Evolutionary conservation across 2,113 vertebrate species (phyloP), one percentile per base, ranked within the genome.

Genomic region (Falco punctatus): DNA sequence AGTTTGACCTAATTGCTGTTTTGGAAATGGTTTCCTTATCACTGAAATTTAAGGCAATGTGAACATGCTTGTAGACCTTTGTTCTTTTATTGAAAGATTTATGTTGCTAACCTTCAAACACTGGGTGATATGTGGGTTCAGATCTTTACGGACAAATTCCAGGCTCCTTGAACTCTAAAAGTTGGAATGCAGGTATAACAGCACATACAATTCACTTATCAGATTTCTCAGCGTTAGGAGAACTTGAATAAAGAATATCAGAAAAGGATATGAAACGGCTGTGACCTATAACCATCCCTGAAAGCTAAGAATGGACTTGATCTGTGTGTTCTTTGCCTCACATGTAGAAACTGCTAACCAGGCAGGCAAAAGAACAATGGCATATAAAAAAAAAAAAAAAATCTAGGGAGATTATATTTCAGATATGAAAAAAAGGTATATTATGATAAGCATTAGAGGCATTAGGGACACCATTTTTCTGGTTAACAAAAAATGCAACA

Each of bases 41-140:
- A 81, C 55, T 89, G 57, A 91, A 86, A 92, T 75, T 77, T 85
- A 81, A 81, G 44, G 52, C 55, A 95, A 96, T 81, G 86, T 61
- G 92, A 92, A 79, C 77, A 61, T n/a, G 21, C 40, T 92, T 83
- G 80, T 81, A 94, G 77, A 97, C 66, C 70, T 95, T 94, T 96
- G 82, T 90, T 96, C 93, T 95, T 95, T 95, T 92, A 94, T 93
- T 92, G 38, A 87, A 96, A 97, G 96, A 96, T 97, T 97, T 96
- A 97, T 95, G 91, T 87, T 94, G 38, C 64, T 94, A 96, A 91
- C 93, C 94, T 97, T 97, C 96, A 96, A 92, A 88, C 75, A 86
- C 35, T 27, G 66, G 90, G 79, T 83, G 94, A 96, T 91, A 84
- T 75, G 96, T 55, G 78, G 32, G 62, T 92, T 94, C 48, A 78